Conservation (phyloP, 2,113 vertebrate genomes). For the Henicopernis longicauda region DNA sequence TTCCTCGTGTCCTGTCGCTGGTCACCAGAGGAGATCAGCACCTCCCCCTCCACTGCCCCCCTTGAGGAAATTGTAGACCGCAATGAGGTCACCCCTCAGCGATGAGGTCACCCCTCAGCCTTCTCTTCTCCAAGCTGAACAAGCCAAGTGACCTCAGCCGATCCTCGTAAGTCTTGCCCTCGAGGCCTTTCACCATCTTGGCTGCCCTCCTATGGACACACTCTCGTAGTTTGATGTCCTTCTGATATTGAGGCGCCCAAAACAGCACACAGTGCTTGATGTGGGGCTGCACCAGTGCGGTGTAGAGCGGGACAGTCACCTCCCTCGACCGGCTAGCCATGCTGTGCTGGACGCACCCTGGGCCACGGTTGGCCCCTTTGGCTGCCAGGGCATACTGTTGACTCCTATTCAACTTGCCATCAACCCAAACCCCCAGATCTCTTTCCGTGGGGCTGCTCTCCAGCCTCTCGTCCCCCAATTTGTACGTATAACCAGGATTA, state of each 20-base stretch:
- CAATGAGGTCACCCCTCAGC: background rate
- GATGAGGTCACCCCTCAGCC: background rate
- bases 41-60: background rate
- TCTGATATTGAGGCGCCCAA: background rate
- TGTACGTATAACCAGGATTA: background rate
- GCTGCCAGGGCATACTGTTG: background rate
- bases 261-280: background rate
- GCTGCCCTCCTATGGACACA: background rate
- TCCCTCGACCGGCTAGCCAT: background rate
- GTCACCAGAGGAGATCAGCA: background rate
- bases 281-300: background rate
- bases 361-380: background rate
- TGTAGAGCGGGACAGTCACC: too few relatives aligned
- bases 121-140: too few relatives aligned
- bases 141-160: too few relatives aligned
- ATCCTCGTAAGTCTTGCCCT: too few relatives aligned
- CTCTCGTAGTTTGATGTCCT: background rate
- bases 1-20: rapidly evolving
- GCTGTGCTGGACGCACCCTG: background rate
- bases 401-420: background rate
- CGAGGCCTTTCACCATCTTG: too few relatives aligned
- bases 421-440: background rate
- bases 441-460: background rate
- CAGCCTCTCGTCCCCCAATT: background rate
- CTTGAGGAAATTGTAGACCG: background rate